Evolutionary conservation across 2,797 vertebrate genomes (phyloP).

Genomic region (Amblyraja radiata): DNA sequence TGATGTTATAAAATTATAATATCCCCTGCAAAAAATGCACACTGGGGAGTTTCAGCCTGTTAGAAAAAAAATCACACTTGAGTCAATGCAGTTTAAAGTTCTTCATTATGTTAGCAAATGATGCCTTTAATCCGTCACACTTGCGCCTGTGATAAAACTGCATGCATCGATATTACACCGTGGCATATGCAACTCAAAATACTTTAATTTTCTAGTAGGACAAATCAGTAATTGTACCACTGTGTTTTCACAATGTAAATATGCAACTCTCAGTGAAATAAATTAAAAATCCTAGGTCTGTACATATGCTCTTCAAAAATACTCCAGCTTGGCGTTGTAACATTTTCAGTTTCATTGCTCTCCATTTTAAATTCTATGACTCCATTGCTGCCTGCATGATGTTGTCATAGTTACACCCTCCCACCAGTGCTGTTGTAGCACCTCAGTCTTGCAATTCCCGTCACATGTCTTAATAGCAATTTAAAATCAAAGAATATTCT

Average conservation of each 20-base stretch:
- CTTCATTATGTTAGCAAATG: neutral
- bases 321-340: neutral
- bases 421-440: neutral
- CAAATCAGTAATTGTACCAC: neutral
- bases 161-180: neutral
- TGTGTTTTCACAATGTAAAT: neutral
- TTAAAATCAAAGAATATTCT: too few species aligned
- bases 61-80: neutral
- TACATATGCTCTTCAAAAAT: neutral
- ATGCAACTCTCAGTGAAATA: neutral
- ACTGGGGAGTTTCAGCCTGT: neutral
- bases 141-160: neutral
- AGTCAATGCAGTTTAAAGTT: neutral
- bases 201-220: neutral
- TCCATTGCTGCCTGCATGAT: neutral
- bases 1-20: conserved; percentile 1
- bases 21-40: conserved; percentile 12
- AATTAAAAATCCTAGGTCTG: neutral
- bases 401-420: neutral
- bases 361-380: neutral
- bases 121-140: conserved; percentile 9
- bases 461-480: too few species aligned
- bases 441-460: neutral
- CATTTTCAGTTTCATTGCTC: neutral
- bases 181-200: neutral